phyloP scores from a whole-genome alignment of 2,888 invertebrate species.

The Agrotis segetum region DNA sequence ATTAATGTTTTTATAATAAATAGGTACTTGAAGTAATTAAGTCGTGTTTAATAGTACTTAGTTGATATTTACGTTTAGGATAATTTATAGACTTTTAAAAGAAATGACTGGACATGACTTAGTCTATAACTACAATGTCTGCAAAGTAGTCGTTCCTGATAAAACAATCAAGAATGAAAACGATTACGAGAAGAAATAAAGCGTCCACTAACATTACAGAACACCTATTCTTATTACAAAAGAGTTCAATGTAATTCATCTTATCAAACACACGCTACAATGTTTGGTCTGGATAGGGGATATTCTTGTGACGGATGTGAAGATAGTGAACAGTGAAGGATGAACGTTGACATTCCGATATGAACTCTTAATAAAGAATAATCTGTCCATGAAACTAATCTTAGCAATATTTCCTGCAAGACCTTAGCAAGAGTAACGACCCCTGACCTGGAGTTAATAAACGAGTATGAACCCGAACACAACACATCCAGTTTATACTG shows the following conservation, averaged over 20 bases:
- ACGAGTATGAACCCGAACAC: conserved; percentile 22
- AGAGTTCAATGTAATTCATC: background rate
- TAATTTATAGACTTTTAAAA: no score
- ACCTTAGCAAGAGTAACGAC: conserved; percentile 36
- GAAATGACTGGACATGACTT: no score
- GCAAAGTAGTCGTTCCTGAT: background rate
- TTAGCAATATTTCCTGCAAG: conserved; percentile 22
- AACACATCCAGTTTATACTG: background rate
- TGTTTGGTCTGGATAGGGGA: background rate
- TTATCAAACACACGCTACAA: conserved; percentile 3
- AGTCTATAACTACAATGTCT: background rate
- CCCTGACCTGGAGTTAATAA: conserved; percentile 22
- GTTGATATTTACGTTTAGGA: no score
- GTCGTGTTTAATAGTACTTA: no score
- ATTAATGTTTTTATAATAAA: no score
- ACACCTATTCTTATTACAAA: background rate
- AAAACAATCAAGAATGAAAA: background rate
- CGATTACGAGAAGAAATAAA: background rate
- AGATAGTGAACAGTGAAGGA: conserved; percentile 7
- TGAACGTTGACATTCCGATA: conserved; percentile 11
- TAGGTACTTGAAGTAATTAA: no score
- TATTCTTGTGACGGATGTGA: background rate
- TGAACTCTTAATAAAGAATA: background rate
- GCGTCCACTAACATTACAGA: background rate
- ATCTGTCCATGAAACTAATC: background rate